Base-by-base conservation (phyloP, 2,797 vertebrate genomes). In the Octomys mimax region DNA sequence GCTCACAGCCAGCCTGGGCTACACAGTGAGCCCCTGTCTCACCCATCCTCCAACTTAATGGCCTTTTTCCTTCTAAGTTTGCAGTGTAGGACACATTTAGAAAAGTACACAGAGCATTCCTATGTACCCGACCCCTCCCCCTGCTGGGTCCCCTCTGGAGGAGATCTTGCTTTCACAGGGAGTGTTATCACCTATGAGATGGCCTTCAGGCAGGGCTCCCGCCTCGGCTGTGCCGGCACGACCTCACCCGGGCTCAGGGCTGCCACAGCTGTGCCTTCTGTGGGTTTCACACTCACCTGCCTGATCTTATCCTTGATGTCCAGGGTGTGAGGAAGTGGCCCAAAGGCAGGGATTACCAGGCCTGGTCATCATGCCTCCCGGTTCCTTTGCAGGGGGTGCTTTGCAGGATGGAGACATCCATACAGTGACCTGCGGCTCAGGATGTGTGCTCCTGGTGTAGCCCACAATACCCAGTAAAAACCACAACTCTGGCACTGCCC, bases 101-200 rank as follows among this genome's bases (percentile, higher is more conserved):
- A 12, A 33, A 66, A 24, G 18, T 52, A 13, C 8, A 19, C 18
- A 70, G 21, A 39, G 64, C 78, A 1, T 14, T 36, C 70, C 21
- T 28, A 6, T 5, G 1, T 16, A 24, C 31, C 21, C 0, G 1
- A 0, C 5, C 1, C 10, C 22, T 2, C 4, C 14, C 31, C 2
- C 0, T 12, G 24, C 4, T 0, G 0, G 8, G 8, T 54, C 13
- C n/a, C 31, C 5, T 3, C 2, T 36, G 8, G 0, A 21, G 31
- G 6, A 5, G 6, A 0, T 4, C 49, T 57, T 10, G 26, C 14
- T 0, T 42, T 11, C 0, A 1, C 0, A 0, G 0, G 33, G 26
- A 0, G 52, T 28, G 6, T 54, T 12, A 2, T 3, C 12, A 1
- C 0, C 2, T 7, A 2, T 0, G 4, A 5, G 77, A 11, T 5